Base-by-base conservation (phyloP, 2,888 invertebrate genomes). In the Hypomecis atomaria region DNA sequence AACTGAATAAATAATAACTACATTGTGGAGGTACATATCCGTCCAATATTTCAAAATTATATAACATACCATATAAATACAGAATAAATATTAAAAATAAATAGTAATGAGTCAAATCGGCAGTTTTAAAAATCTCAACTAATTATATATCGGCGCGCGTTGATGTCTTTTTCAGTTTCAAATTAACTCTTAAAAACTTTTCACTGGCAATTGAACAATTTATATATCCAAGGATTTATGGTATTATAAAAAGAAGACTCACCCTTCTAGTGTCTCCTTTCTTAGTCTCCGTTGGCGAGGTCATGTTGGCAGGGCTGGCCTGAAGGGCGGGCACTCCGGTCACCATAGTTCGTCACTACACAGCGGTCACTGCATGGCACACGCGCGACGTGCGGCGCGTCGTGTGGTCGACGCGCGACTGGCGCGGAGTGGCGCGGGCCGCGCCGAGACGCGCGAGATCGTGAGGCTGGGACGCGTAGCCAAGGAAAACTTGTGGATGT, bases 261-360 rank as follows among this genome's bases (percentile, higher is more conserved):
- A 93, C 93, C 81, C 93, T 83, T 78, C 93, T 85, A 71, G 89
- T 90, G 78, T 92, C 92, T 60, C 85, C 83, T 13, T 85, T 72
- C 74, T 90, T 90, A 74, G 90, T 88, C 55, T 89, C 88, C 52
- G 69, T 71, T 49, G 76, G 78, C 54, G 87, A 74, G 63, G 75
- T 81, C 88, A 88, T 87, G 70, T 79, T 87, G 66, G 69, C 80
- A 36, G 83, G 75, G 75, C 80, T 84, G 11, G 84, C 71, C 75
- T 85, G 88, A 57, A 82, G 85, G 73, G 85, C 85, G 49, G 85
- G 81, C 60, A 88, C 82, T 71, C 90, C 90, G 66, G 90, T 92
- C 86, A 92, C 92, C 92, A 92, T 91, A 78, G 63, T 84, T 63
- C 62, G 61, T 63, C 57, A 66, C 69, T 60, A 71, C 66, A 68